Base-by-base conservation (phyloP, 2,797 vertebrate species). In the Sparus aurata region DNA sequence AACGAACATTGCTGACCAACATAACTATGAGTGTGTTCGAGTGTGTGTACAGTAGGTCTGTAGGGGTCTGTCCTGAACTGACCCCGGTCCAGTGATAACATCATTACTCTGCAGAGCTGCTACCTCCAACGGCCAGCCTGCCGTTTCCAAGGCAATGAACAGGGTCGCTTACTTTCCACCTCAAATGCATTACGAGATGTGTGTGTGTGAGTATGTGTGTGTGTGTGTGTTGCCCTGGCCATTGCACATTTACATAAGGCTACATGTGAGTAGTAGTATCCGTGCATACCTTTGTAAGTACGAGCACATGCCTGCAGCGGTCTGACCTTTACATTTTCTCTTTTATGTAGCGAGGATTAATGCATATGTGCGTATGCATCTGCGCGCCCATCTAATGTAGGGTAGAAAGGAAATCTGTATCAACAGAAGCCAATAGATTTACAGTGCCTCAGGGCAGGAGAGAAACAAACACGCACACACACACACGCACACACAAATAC, bases 71-170 rank as follows among this genome's bases (percentile, higher is more conserved):
- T 91, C 91, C 90, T 91, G 69, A 91, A 73, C 73, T 91, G 86
- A 93, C 90, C 92, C 58, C 13, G 46, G 79, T 83, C 50, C 62
- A 72, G 80, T 77, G 94, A 94, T 94, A 92, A 93, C 89, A 93
- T 93, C 89, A 82, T 89, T 81, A 79, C 87, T 66, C 76, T 83
- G 79, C 81, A 45, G 73, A 69, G 83, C 86, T 66, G 69, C 82
- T 84, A 79, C 79, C 84, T 85, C 75, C 73, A 83, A 75, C 13
- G 27, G 73, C 75, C 79, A 72, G 86, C 85, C 91, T 91, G 91
- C 87, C 79, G 93, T 94, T 94, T 92, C 93, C 90, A 85, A 92
- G 94, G 93, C 76, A 75, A 94, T 92, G 90, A 83, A 73, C 89
- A 79, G 79, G 79, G 85, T 74, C 43, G 67, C 83, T 88, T 85